A percentile compares a stretch with the other conserved stretches of the same genome.
Conservation (phyloP, 2,797 vertebrate genomes). For the Rachycentron canadum region DNA sequence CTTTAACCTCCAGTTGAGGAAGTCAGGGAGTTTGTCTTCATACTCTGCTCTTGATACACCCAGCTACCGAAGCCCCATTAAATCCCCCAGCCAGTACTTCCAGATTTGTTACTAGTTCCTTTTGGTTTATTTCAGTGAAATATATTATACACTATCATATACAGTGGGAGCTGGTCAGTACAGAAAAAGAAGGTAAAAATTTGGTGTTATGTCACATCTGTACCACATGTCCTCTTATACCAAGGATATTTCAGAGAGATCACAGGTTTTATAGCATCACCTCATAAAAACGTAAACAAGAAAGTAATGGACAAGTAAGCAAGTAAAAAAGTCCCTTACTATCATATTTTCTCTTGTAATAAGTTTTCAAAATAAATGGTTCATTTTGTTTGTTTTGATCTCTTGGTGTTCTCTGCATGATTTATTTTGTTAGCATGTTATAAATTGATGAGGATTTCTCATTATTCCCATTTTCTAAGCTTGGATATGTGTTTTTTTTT, state of each 20-base stretch:
- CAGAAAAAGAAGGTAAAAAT: neutral
- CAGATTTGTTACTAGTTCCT: slow-evolving; percentile 86
- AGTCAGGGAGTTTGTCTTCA: slow-evolving; percentile 82
- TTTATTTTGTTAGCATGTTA: slow-evolving; percentile 64
- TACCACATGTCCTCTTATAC: neutral
- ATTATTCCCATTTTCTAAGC: slow-evolving; percentile 57
- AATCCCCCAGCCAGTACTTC: slow-evolving; percentile 89
- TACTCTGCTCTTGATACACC: slow-evolving; percentile 83
- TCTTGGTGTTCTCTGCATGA: slow-evolving; percentile 58
- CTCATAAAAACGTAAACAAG: neutral
- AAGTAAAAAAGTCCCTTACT: neutral
- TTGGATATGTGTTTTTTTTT: slow-evolving; percentile 49
- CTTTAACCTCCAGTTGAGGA: slow-evolving; percentile 83
- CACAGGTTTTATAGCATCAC: slow-evolving; percentile 2
- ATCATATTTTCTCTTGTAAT: slow-evolving; percentile 10
- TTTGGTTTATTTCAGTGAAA: slow-evolving; percentile 53
- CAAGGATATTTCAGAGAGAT: slow-evolving; percentile 12
- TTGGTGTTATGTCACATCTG: slow-evolving; percentile 20
- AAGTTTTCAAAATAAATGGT: neutral
- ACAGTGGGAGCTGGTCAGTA: neutral
- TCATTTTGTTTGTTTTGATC: slow-evolving; percentile 43
- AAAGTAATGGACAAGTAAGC: neutral
- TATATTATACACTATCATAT: neutral
- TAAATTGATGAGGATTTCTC: slow-evolving; percentile 51
- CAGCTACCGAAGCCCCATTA: slow-evolving; percentile 88